A percentile compares a stretch with the other conserved stretches of the same genome.
Evolutionary conservation across 2,888 invertebrate species (phyloP).

Genomic region (Epinotia demarniana): DNA sequence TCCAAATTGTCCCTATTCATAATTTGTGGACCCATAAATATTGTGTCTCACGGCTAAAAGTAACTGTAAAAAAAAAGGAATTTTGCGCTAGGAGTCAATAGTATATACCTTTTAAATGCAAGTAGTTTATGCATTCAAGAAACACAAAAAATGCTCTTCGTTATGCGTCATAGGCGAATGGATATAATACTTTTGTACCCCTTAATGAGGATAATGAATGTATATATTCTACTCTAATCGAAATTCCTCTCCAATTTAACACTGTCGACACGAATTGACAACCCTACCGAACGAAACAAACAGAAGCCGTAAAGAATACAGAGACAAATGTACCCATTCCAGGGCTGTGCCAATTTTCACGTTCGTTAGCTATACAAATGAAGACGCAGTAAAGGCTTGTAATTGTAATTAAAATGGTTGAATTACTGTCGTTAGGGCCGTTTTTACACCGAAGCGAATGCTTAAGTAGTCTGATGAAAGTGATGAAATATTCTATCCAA

Average conservation of each 20-base stretch:
- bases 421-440: slow-evolving; percentile 53
- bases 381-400: slow-evolving; percentile 57
- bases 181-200: too few relatives aligned
- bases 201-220: too few relatives aligned
- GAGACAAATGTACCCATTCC: slow-evolving; percentile 51
- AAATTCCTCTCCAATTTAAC: slow-evolving; percentile 9
- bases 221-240: not conserved
- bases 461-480: not conserved
- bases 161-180: too few relatives aligned
- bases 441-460: slow-evolving; percentile 46
- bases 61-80: too few relatives aligned
- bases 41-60: too few relatives aligned
- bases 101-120: too few relatives aligned
- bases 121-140: too few relatives aligned
- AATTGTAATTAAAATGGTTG: slow-evolving; percentile 65
- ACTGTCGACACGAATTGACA: slow-evolving; percentile 17
- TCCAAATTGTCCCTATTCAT: too few relatives aligned
- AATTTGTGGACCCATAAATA: not conserved
- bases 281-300: slow-evolving; percentile 17
- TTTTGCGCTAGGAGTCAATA: too few relatives aligned
- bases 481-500: too few relatives aligned
- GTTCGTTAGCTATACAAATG: slow-evolving; percentile 62
- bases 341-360: slow-evolving; percentile 54
- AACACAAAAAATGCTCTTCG: too few relatives aligned
- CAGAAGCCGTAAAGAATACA: slow-evolving; percentile 28